Conservation (phyloP, 2,888 invertebrate genomes). For the Dryobotodes eremita region DNA sequence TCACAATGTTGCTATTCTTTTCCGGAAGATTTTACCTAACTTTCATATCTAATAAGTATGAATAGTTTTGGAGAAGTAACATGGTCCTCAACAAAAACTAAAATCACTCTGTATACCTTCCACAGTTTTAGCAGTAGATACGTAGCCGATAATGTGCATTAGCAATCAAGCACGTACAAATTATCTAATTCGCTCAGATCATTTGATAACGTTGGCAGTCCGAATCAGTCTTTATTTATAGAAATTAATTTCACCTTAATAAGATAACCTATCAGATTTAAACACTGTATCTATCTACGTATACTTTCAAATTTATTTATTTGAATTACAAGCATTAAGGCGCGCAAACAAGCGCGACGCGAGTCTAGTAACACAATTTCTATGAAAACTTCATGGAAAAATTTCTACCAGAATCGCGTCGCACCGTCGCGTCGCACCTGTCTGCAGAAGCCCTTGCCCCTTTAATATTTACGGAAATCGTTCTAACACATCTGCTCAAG, state of each 20-base stretch:
- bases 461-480: neutral
- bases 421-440: no score
- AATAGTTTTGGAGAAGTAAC: neutral
- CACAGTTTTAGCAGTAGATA: neutral
- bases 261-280: neutral
- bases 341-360: no score
- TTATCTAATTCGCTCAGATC: constrained; percentile 71
- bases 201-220: constrained; percentile 35
- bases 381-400: no score
- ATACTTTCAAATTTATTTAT: neutral
- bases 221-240: constrained; percentile 32
- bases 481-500: neutral
- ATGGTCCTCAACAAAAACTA: neutral
- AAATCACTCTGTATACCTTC: constrained; percentile 57
- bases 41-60: neutral
- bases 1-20: neutral
- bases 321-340: no score
- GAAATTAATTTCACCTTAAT: constrained; percentile 27
- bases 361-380: no score
- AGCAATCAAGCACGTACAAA: constrained; percentile 78
- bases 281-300: neutral
- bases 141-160: constrained; percentile 69
- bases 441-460: no score
- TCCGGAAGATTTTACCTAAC: neutral
- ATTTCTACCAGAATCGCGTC: no score